Evolutionary conservation across 2,888 invertebrate genomes (phyloP).

Genomic region (Drosophila mulleri): DNA sequence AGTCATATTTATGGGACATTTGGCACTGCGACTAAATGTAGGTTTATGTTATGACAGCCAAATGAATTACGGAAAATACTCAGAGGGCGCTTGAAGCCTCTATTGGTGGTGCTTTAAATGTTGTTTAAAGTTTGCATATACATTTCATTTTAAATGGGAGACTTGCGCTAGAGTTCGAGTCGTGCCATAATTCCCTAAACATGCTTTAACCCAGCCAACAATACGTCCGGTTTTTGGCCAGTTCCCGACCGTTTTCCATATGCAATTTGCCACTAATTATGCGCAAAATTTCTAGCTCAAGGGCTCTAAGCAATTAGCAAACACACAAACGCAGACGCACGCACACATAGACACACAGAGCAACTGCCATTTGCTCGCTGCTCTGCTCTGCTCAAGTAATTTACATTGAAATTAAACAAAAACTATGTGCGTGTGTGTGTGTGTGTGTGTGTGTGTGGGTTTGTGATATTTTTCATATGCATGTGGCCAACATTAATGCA

Average conservation of each 20-base stretch:
- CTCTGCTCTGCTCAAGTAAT: constrained; percentile 61
- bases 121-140: not conserved
- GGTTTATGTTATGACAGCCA: constrained; percentile 67
- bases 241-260: constrained; percentile 62
- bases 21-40: constrained; percentile 53
- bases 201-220: constrained; percentile 14
- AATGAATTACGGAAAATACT: constrained; percentile 18
- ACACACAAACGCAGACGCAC: constrained; percentile 20
- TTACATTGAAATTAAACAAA: constrained; percentile 80
- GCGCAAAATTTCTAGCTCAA: constrained; percentile 80
- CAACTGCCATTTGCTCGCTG: constrained; percentile 15
- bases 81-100: not conserved
- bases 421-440: constrained; percentile 48
- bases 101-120: constrained; percentile 3
- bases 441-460: constrained; percentile 11
- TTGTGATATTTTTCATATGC: constrained; percentile 54
- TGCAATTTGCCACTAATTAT: constrained; percentile 79
- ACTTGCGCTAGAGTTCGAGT: not conserved
- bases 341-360: constrained; percentile 32
- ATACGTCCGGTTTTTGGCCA: constrained; percentile 31
- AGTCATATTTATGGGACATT: constrained; percentile 68
- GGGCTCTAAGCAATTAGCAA: constrained; percentile 76
- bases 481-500: constrained; percentile 78
- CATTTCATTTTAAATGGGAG: not conserved
- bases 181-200: constrained; percentile 36